phyloP scores from a whole-genome alignment of 2,888 invertebrate genomes.

The Podabrus alpinus region DNA sequence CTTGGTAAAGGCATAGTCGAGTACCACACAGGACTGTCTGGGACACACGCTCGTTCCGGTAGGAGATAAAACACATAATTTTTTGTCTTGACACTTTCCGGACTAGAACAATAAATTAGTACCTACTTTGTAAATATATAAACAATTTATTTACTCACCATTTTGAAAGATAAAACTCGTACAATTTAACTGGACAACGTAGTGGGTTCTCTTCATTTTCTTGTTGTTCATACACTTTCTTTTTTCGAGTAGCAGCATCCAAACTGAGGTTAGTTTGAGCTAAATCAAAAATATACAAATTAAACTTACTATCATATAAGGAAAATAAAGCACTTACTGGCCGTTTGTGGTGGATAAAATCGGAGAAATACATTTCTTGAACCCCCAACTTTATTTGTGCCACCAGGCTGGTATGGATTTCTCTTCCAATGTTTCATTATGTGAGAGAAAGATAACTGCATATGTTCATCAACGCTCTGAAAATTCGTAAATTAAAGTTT shows the following conservation, averaged over 20 bases:
- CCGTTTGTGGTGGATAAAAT: constrained; percentile 87
- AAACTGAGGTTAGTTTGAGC: constrained; percentile 20
- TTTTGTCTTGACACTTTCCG: constrained; percentile 89
- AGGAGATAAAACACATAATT: constrained; percentile 93
- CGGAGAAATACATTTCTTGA: constrained; percentile 82
- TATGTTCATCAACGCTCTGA: constrained; percentile 89
- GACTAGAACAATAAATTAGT: constrained; percentile 62
- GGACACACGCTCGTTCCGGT: constrained; percentile 92
- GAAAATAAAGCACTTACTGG: constrained; percentile 54
- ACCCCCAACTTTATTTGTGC: constrained; percentile 67
- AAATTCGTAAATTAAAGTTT: constrained; percentile 23
- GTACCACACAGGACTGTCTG: constrained; percentile 96
- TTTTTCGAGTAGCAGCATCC: constrained; percentile 83
- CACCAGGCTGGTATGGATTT: constrained; percentile 73
- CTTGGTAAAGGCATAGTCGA: constrained; percentile 83
- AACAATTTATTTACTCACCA: constrained; percentile 65
- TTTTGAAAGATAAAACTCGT: constrained; percentile 96
- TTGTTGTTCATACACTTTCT: constrained; percentile 89
- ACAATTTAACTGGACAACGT: constrained; percentile 92
- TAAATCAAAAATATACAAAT: neutral
- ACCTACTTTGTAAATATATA: constrained; percentile 11
- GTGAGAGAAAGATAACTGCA: constrained; percentile 91
- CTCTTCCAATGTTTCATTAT: constrained; percentile 96
- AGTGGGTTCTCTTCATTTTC: constrained; percentile 92
- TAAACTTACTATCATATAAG: neutral